phyloP scores from a whole-genome alignment of 2,888 invertebrate genomes.

The Ochropleura plecta region DNA sequence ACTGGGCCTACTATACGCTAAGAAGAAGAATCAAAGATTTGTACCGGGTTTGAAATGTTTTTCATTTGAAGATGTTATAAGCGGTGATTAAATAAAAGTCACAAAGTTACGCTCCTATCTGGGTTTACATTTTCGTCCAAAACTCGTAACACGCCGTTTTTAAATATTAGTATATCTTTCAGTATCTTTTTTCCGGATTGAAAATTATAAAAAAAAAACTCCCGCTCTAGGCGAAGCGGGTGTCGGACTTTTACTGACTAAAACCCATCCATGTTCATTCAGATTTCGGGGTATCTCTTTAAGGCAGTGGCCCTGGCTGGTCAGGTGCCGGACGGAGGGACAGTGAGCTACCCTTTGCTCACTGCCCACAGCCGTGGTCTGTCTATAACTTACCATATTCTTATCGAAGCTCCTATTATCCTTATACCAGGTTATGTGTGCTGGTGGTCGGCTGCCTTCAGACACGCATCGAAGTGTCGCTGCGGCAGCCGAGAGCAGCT shows the following conservation, averaged over 20 bases:
- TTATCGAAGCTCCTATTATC: constrained; percentile 93
- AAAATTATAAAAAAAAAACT: too few species aligned
- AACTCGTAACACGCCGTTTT: neutral
- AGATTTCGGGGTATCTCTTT: too few species aligned
- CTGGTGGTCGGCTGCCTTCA: constrained; percentile 96
- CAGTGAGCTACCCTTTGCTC: too few species aligned
- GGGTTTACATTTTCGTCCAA: neutral
- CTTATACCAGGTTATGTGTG: constrained; percentile 95
- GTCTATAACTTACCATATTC: constrained; percentile 91
- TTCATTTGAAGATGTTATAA: neutral
- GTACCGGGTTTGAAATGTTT: neutral
- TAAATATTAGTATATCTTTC: too few species aligned
- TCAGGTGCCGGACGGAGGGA: too few species aligned
- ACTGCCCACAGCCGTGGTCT: too few species aligned
- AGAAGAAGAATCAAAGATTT: neutral
- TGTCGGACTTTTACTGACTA: too few species aligned
- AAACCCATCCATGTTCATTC: too few species aligned
- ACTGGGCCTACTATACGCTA: too few species aligned
- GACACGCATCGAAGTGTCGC: constrained; percentile 95
- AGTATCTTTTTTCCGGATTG: too few species aligned
- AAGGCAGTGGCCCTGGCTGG: too few species aligned
- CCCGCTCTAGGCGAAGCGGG: too few species aligned
- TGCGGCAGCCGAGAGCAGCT: constrained; percentile 94
- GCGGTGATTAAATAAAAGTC: neutral
- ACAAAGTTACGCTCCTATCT: neutral